Conservation (phyloP, 37 sponge, comb jelly and placozoan genomes). For the Agelas oroides region DNA sequence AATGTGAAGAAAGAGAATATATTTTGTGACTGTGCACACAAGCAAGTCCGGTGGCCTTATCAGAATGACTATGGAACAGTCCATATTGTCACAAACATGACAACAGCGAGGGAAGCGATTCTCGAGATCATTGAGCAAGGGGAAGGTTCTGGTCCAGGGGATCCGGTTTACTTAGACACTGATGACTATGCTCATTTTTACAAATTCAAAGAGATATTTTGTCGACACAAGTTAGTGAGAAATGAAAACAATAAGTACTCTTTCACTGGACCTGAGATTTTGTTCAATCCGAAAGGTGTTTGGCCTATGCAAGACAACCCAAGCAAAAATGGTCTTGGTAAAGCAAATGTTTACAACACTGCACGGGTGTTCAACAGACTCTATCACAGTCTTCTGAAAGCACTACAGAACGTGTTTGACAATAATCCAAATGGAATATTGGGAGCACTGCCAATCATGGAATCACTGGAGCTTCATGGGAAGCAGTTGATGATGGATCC, state of each 20-base stretch:
- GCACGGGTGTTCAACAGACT: constrained; percentile 54
- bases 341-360: constrained; percentile 25
- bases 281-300: constrained; percentile 54
- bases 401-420: constrained; percentile 51
- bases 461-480: constrained; percentile 48
- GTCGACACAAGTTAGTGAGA: constrained; percentile 18
- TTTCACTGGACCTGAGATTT: constrained; percentile 32
- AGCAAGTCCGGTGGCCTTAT: too few relatives aligned
- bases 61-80: too few relatives aligned
- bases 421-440: constrained; percentile 25
- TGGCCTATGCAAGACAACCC: constrained; percentile 75
- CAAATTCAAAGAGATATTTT: constrained; percentile 58
- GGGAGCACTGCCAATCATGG: constrained; percentile 50
- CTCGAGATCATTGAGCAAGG: constrained; percentile 53
- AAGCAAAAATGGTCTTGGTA: constrained; percentile 5
- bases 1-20: too few relatives aligned
- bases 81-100: too few relatives aligned
- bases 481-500: constrained; percentile 19
- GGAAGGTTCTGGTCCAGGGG: constrained; percentile 51
- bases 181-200: constrained; percentile 50
- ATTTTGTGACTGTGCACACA: too few relatives aligned
- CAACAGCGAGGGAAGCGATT: constrained; percentile 5
- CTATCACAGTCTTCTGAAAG: constrained; percentile 32
- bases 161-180: neutral
- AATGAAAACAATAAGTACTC: neutral